Evolutionary conservation across 2,113 vertebrate genomes (phyloP).

Genomic region (Corydoras sp.): DNA sequence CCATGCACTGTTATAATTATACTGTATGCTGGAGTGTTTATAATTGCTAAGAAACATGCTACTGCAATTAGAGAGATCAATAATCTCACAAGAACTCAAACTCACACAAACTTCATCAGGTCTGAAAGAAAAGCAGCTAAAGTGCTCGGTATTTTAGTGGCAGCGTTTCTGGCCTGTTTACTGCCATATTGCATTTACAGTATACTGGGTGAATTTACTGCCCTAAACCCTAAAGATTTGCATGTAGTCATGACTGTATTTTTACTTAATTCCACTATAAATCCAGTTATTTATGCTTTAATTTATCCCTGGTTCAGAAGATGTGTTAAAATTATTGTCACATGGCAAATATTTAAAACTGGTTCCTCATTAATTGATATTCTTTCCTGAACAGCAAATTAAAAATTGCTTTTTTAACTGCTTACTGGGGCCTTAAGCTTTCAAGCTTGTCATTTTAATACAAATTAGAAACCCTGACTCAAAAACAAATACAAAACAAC

Average conservation of each 20-base stretch:
- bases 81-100: neutral
- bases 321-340: conserved; percentile 45
- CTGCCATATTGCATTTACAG: conserved; percentile 27
- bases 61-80: conserved; percentile 41
- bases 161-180: conserved; percentile 32
- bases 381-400: neutral
- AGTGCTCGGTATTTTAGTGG: conserved; percentile 32
- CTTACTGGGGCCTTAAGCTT: too few relatives aligned
- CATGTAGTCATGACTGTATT: neutral
- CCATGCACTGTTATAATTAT: conserved; percentile 34
- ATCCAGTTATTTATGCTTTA: conserved; percentile 45
- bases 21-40: conserved; percentile 24
- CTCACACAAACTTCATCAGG: neutral
- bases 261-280: conserved; percentile 42
- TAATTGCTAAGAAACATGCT: conserved; percentile 37
- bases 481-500: too few relatives aligned
- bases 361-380: conserved; percentile 36
- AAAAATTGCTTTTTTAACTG: too few relatives aligned
- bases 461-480: too few relatives aligned
- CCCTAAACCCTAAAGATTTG: neutral
- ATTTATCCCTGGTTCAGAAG: conserved; percentile 48
- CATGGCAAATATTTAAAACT: conserved; percentile 24
- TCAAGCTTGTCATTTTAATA: too few relatives aligned
- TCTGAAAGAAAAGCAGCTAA: conserved; percentile 39
- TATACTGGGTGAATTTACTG: neutral